Evolutionary conservation across 2,888 invertebrate species (phyloP).

Genomic region (Tetropium fuscum): DNA sequence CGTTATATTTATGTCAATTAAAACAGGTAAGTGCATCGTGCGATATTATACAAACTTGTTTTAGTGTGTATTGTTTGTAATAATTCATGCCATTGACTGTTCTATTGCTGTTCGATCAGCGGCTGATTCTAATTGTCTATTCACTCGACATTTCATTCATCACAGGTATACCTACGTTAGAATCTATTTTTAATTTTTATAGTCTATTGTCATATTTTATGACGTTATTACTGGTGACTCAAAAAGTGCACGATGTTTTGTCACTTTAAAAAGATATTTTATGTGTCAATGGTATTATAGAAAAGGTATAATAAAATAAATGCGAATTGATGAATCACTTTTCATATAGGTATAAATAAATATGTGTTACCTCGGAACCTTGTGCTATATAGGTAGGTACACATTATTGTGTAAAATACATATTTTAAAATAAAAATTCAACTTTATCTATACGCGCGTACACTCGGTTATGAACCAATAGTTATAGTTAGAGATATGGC

Average conservation of each 20-base stretch:
- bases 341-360: slow-evolving; percentile 9
- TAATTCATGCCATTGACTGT: not conserved
- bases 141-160: slow-evolving; percentile 9
- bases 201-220: slow-evolving; percentile 7
- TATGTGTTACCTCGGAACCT: too few relatives aligned
- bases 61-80: too few relatives aligned
- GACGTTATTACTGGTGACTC: slow-evolving; percentile 11
- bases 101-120: slow-evolving; percentile 6
- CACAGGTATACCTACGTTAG: not conserved
- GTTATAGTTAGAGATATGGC: too few relatives aligned
- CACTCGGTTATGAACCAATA: too few relatives aligned
- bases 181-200: slow-evolving; percentile 2
- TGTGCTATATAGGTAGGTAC: not conserved
- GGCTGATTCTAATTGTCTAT: slow-evolving; percentile 10
- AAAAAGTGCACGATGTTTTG: slow-evolving; percentile 5
- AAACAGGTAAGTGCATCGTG: too few relatives aligned
- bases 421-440: not conserved
- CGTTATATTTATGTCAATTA: too few relatives aligned
- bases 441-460: too few relatives aligned
- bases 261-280: slow-evolving; percentile 10
- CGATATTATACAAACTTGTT: too few relatives aligned
- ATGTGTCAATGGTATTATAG: not conserved
- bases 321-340: slow-evolving; percentile 20
- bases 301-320: not conserved
- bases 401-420: not conserved